phyloP scores from a whole-genome alignment of 1,140 invertebrate species.

The Diorhabda elongata region DNA sequence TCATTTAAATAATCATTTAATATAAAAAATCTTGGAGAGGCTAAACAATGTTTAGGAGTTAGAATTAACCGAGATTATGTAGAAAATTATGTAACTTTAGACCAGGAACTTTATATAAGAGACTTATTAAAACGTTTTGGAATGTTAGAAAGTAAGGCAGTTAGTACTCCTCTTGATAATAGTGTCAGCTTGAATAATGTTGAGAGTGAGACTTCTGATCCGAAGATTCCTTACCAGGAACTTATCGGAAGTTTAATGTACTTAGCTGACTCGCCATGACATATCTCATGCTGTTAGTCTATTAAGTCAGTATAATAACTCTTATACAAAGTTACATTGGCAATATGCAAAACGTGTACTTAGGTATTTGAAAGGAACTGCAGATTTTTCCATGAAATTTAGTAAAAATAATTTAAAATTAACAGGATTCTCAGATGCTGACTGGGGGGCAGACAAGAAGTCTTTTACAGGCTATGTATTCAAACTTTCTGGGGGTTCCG shows the following conservation, averaged over 20 bases:
- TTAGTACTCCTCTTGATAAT: constrained; percentile 12
- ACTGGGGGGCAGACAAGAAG: constrained; percentile 43
- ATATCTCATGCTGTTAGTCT: constrained; percentile 42
- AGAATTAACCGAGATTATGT: no score
- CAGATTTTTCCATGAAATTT: constrained; percentile 15
- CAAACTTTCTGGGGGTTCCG: constrained; percentile 27
- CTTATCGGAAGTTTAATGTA: constrained; percentile 48
- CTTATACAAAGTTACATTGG: constrained; percentile 43
- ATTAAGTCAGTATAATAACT: constrained; percentile 42
- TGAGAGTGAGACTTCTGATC: constrained; percentile 35
- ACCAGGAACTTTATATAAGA: no score
- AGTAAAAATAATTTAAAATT: constrained; percentile 23
- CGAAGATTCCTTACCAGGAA: constrained; percentile 38
- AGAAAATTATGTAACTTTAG: no score
- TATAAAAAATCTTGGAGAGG: no score
- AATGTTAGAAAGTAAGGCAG: constrained; percentile 15
- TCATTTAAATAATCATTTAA: no score
- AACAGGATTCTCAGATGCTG: constrained; percentile 45
- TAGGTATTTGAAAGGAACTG: constrained; percentile 45
- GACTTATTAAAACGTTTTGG: constrained; percentile 7
- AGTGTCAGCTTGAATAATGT: constrained; percentile 17
- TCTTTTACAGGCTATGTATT: constrained; percentile 46
- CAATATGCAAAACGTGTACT: constrained; percentile 50
- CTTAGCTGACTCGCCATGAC: constrained; percentile 48
- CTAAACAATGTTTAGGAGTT: no score